Evolutionary conservation across 2,113 vertebrate species (phyloP), one percentile per base, ranked within the genome.

Genomic region (Malurus alboscapulatus): DNA sequence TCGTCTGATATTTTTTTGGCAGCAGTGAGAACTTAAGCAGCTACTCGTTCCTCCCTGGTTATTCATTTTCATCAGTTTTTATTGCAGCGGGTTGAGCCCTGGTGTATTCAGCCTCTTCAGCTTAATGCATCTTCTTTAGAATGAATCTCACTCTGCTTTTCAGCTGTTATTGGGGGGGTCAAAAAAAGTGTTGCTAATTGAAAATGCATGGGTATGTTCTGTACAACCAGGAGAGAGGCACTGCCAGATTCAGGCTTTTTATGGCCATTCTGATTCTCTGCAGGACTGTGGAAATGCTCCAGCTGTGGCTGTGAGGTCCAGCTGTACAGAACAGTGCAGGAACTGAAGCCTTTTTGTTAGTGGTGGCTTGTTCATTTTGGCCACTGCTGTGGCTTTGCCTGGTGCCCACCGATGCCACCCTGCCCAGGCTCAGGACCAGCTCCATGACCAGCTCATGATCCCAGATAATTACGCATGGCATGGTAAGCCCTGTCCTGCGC

Each of bases 351-450:
- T 55, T 76, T 68, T 38, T 47, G 12, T 48, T 20, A 5, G 4
- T 16, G 26, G 15, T 17, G 0, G 17, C 7, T 9, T 4, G 71
- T 16, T 47, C 10, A 26, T 50, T 5, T 20, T 30, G 50, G 38
- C 29, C 48, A 1, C 17, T 12, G 25, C 58, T 7, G 19, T 26
- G 88, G 26, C 42, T 73, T 18, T 45, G 14, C 8, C 29, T 4
- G 5, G 27, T 2, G 1, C 75, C 10, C 17, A 1, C 22, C 0
- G 0, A 0, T 15, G 75, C 51, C 44, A 17, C 7, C 29, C 32
- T 29, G 24, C 1, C 7, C 1, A 6, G 47, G 19, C 55, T 45
- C 34, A 2, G 65, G 10, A 47, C 9, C 38, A 74, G 86, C 22
- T 80, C 44, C 36, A 10, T 8, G 32, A 10, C 0, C 50, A 87